Percentiles rank a stretch among this genome's conserved stretches.
phyloP scores from a whole-genome alignment of 2,797 vertebrate species.

The Remorina albescens region DNA sequence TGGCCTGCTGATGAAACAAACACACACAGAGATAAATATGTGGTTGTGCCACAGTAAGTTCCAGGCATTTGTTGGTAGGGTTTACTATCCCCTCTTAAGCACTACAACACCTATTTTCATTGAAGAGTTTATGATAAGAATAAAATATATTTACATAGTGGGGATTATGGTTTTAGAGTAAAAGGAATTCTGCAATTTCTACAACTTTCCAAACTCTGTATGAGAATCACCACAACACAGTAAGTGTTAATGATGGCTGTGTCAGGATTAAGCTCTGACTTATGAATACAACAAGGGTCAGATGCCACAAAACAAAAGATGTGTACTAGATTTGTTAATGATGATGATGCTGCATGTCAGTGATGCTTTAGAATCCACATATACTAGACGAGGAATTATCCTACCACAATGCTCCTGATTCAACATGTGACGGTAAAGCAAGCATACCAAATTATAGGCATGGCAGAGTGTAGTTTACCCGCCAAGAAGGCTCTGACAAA shows the following conservation, averaged over 20 bases:
- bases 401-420: constrained; percentile 58
- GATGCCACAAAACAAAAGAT: constrained; percentile 41
- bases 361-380: constrained; percentile 71
- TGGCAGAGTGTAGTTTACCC: constrained; percentile 47
- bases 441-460: constrained; percentile 69
- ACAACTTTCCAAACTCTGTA: constrained; percentile 5
- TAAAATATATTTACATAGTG: constrained; percentile 7
- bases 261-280: constrained; percentile 21
- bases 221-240: constrained; percentile 4
- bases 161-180: constrained; percentile 10
- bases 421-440: constrained; percentile 77
- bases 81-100: background rate
- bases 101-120: background rate
- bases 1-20: constrained; percentile 87
- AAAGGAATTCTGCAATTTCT: background rate
- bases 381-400: constrained; percentile 74
- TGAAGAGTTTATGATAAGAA: background rate
- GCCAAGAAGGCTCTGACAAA: constrained; percentile 48
- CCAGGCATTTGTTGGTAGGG: background rate
- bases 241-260: constrained; percentile 26
- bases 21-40: constrained; percentile 24
- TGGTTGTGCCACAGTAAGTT: background rate
- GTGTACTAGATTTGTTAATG: constrained; percentile 51
- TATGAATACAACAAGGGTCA: constrained; percentile 22
- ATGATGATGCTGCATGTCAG: constrained; percentile 50